phyloP scores from a whole-genome alignment of 2,888 invertebrate species.

The Holacanthella duospinosa region DNA sequence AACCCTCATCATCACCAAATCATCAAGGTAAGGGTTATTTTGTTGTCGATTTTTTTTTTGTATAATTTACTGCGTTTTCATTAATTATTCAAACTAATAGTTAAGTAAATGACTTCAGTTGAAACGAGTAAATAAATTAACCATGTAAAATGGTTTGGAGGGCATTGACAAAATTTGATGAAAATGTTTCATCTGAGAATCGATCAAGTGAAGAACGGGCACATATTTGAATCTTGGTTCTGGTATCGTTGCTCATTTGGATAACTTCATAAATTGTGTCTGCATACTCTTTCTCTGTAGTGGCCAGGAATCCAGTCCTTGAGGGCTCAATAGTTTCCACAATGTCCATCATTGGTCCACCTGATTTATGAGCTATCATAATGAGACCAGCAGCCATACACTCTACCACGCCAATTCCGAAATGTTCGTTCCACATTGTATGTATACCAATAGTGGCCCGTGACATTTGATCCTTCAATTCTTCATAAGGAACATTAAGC shows the following conservation, averaged over 20 bases:
- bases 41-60: no score
- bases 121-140: neutral
- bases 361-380: slow-evolving; percentile 84
- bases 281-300: slow-evolving; percentile 68
- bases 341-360: slow-evolving; percentile 86
- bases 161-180: slow-evolving; percentile 60
- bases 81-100: no score
- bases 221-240: slow-evolving; percentile 54
- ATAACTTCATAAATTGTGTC: slow-evolving; percentile 60
- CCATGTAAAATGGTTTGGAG: neutral
- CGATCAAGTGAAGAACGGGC: slow-evolving; percentile 74
- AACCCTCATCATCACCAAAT: no score
- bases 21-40: no score
- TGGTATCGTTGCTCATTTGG: slow-evolving; percentile 51
- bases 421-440: slow-evolving; percentile 99
- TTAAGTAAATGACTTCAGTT: no score
- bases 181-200: slow-evolving; percentile 75
- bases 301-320: slow-evolving; percentile 70
- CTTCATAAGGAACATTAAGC: slow-evolving; percentile 72
- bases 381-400: slow-evolving; percentile 95
- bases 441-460: slow-evolving; percentile 73
- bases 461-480: slow-evolving; percentile 59
- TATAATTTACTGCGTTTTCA: no score
- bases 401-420: slow-evolving; percentile 96
- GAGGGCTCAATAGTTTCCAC: slow-evolving; percentile 61